phyloP scores from a whole-genome alignment of 2,113 vertebrate species.

The Haemorhous mexicanus region DNA sequence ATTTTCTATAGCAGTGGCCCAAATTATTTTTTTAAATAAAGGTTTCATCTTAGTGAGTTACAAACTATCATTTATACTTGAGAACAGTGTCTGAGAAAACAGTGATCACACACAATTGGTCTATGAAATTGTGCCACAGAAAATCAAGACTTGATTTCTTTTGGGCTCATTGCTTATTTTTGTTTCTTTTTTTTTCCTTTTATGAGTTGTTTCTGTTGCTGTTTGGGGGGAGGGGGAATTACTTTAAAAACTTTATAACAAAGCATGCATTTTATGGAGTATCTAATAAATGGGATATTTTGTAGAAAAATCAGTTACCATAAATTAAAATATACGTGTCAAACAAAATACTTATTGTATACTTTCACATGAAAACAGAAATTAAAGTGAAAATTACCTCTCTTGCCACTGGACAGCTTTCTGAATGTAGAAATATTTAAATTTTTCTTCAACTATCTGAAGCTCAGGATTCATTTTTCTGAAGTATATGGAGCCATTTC shows the following conservation, averaged over 20 bases:
- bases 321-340: background rate
- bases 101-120: background rate
- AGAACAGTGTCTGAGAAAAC: background rate
- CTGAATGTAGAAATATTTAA: background rate
- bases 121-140: background rate
- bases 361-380: background rate
- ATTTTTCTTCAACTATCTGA: background rate
- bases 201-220: too few relatives aligned
- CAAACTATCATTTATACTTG: conserved; percentile 31
- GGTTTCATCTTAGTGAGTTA: conserved; percentile 43
- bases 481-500: background rate
- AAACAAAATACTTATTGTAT: background rate
- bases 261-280: background rate
- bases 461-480: background rate
- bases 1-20: conserved; percentile 52
- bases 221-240: too few relatives aligned
- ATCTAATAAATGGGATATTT: background rate
- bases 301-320: background rate
- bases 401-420: background rate
- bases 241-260: background rate
- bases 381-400: background rate
- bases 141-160: background rate
- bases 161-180: background rate
- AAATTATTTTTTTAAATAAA: conserved; percentile 64
- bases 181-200: background rate